phyloP scores from a whole-genome alignment of 1,140 invertebrate genomes.

The Lepeophtheirus salmonis region DNA sequence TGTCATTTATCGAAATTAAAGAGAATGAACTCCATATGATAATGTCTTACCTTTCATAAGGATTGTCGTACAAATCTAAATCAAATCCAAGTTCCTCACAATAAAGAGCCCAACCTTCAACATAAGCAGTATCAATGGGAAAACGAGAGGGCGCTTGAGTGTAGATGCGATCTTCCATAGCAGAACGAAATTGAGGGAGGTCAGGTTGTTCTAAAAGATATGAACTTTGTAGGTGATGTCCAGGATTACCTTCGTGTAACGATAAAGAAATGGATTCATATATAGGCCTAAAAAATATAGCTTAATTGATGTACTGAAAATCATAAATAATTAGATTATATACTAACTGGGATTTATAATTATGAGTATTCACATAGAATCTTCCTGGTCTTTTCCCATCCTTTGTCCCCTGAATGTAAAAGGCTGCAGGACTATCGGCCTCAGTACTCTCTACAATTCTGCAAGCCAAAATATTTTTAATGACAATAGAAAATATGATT shows the following conservation, averaged over 20 bases:
- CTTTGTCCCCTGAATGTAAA: conserved; percentile 21
- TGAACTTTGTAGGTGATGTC: conserved; percentile 29
- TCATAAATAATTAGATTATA: background rate
- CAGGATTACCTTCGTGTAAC: conserved; percentile 30
- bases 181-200: conserved; percentile 25
- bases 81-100: conserved; percentile 30
- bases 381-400: conserved; percentile 22
- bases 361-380: conserved; percentile 22
- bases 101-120: conserved; percentile 32
- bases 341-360: conserved; percentile 18
- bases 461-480: conserved; percentile 20
- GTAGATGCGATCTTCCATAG: conserved; percentile 24
- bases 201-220: conserved; percentile 21
- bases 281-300: conserved; percentile 23
- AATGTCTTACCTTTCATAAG: conserved; percentile 26
- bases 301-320: conserved; percentile 1
- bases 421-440: conserved; percentile 20
- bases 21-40: conserved; percentile 23
- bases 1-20: background rate
- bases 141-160: conserved; percentile 28
- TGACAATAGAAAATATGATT: conserved; percentile 19
- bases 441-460: conserved; percentile 20
- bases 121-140: conserved; percentile 28
- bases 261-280: conserved; percentile 27
- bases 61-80: conserved; percentile 27